These are phyloP conservation scores for Pristionchus entomophagus DNA, from an alignment of 2,888 invertebrate genomes.

Conservation along the genomic window DNA sequence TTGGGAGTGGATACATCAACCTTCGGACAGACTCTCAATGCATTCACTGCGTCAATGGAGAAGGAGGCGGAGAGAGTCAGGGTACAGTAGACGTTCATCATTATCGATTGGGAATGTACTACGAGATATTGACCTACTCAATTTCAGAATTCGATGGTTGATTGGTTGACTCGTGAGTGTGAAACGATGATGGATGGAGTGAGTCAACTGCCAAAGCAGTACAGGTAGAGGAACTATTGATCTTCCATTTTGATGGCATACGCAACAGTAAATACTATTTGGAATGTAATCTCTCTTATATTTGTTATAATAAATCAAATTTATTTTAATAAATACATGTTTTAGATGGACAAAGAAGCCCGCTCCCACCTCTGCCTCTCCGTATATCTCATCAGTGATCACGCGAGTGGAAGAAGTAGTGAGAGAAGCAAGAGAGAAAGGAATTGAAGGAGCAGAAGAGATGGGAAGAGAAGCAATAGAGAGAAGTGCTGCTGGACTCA, in stretches of 20 bases:
- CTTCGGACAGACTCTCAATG: constrained; percentile 63
- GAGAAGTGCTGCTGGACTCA: not conserved
- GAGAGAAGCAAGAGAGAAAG: constrained; percentile 24
- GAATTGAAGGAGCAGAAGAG: constrained; percentile 9
- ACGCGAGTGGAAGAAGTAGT: constrained; percentile 33
- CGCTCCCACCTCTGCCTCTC: constrained; percentile 86
- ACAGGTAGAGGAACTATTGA: constrained; percentile 50
- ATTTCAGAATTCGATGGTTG: constrained; percentile 15
- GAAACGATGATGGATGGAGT: constrained; percentile 78
- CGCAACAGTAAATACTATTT: not conserved
- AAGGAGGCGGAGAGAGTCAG: constrained; percentile 23
- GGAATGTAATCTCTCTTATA: no score
- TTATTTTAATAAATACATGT: not conserved
- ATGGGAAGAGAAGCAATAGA: constrained; percentile 35
- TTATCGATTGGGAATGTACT: not conserved
- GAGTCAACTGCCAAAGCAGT: constrained; percentile 86
- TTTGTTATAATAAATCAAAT: not conserved
- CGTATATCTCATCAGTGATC: constrained; percentile 79
- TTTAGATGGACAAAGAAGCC: constrained; percentile 73
- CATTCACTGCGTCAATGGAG: constrained; percentile 48
- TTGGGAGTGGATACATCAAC: constrained; percentile 62
- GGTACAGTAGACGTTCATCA: not conserved
- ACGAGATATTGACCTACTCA: constrained; percentile 23
- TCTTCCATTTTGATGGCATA: not conserved
- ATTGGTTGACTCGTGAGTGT: constrained; percentile 12